phyloP scores from a whole-genome alignment of 2,888 invertebrate species.

The Zootermopsis nevadensis region DNA sequence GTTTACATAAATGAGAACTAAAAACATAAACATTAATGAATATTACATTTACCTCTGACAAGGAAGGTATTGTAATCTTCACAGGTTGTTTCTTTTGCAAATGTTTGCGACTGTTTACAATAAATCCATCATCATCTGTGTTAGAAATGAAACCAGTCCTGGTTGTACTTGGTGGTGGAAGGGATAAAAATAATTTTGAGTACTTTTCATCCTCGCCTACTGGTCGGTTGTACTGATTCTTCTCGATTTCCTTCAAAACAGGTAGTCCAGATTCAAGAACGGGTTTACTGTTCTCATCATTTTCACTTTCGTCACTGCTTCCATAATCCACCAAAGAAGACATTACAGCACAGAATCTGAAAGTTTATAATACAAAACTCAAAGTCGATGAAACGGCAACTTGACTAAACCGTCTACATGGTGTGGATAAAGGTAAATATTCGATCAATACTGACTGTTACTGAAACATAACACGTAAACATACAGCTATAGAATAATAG shows the following conservation, averaged over 20 bases:
- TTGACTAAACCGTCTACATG: too few species aligned
- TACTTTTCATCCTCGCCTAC: neutral
- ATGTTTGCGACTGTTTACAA: conserved; percentile 56
- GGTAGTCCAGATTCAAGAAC: neutral
- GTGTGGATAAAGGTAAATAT: too few species aligned
- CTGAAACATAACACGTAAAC: too few species aligned
- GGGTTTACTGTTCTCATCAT: conserved; percentile 54
- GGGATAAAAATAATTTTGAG: conserved; percentile 50
- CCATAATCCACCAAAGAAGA: conserved; percentile 73
- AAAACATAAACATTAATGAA: too few species aligned
- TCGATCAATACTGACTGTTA: too few species aligned
- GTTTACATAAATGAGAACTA: too few species aligned
- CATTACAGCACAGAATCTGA: conserved; percentile 8
- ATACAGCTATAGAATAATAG: too few species aligned
- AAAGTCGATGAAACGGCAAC: too few species aligned
- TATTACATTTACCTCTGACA: conserved; percentile 67
- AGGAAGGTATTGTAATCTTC: conserved; percentile 76
- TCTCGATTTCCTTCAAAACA: neutral
- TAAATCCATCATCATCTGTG: conserved; percentile 71
- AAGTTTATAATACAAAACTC: too few species aligned
- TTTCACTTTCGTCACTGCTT: conserved; percentile 62
- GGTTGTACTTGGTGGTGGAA: conserved; percentile 66
- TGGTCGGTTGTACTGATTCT: neutral
- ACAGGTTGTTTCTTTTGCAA: conserved; percentile 64
- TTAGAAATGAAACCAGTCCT: conserved; percentile 56